Conservation (phyloP, 2,888 invertebrate genomes). For the Synanthedon formicaeformis region DNA sequence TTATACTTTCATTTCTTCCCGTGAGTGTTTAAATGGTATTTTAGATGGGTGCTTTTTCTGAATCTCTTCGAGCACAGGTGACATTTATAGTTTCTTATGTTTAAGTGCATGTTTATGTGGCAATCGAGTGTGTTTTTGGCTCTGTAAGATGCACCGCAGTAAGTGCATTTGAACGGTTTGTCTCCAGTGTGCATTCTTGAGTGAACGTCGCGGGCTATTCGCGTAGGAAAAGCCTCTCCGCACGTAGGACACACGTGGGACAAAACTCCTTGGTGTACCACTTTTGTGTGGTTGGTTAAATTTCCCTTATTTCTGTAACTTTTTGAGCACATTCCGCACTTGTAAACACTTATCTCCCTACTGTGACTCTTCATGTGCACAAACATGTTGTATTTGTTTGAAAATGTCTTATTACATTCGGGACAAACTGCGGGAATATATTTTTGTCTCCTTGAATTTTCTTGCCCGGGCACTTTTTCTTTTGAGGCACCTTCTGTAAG, state of each 20-base stretch:
- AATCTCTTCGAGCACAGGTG: conserved; percentile 38
- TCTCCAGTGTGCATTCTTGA: conserved; percentile 48
- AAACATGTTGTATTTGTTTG: conserved; percentile 58
- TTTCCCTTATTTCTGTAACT: conserved; percentile 52
- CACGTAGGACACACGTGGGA: conserved; percentile 52
- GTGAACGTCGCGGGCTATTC: conserved; percentile 48
- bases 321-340: conserved; percentile 55
- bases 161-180: conserved; percentile 50
- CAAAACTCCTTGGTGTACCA: conserved; percentile 50
- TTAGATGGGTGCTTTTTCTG: conserved; percentile 43
- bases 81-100: conserved; percentile 37
- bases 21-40: conserved; percentile 45
- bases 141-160: conserved; percentile 45
- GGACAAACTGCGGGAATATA: conserved; percentile 52
- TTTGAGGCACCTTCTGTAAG: conserved; percentile 5
- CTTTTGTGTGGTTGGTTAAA: conserved; percentile 46
- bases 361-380: conserved; percentile 54
- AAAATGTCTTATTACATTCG: conserved; percentile 58
- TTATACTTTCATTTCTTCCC: conserved; percentile 21
- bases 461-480: conserved; percentile 9
- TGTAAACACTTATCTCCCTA: conserved; percentile 12
- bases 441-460: conserved; percentile 28
- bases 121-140: conserved; percentile 33
- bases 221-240: conserved; percentile 57
- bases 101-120: conserved; percentile 40